These are phyloP conservation scores for Schizopygopsis malacanthus DNA, from an alignment of 2,797 vertebrate species.

Conservation along the genomic window DNA sequence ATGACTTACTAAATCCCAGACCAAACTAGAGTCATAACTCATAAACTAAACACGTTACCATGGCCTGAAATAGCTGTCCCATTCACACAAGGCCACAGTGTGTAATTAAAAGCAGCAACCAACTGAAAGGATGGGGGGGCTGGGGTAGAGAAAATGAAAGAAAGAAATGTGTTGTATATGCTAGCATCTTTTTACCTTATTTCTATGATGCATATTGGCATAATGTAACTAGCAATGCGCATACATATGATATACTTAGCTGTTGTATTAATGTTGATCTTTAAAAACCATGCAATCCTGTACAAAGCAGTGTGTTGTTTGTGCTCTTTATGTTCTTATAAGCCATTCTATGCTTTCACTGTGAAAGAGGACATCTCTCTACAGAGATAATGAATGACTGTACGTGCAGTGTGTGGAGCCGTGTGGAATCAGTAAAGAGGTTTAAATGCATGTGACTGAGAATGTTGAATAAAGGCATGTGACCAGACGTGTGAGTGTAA, in stretches of 20 bases:
- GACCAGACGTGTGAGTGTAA: conserved; percentile 29
- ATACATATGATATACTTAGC: not conserved
- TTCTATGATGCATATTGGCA: not conserved
- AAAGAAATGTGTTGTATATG: not conserved
- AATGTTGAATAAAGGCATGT: conserved; percentile 41
- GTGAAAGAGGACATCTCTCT: conserved; percentile 19
- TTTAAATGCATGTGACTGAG: conserved; percentile 72
- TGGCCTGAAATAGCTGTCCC: conserved; percentile 15
- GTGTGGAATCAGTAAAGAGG: conserved; percentile 70
- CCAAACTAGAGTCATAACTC: not conserved
- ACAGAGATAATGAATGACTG: conserved; percentile 69
- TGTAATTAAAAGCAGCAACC: not conserved
- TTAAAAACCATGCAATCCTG: not conserved
- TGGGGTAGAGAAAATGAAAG: not conserved
- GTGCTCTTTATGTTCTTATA: too few species aligned
- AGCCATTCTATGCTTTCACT: not conserved
- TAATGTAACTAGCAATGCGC: not conserved
- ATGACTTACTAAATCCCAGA: not conserved
- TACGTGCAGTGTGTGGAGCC: conserved; percentile 62
- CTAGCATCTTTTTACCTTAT: not conserved
- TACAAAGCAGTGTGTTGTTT: not conserved
- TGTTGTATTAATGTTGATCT: not conserved
- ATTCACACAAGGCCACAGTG: conserved; percentile 11
- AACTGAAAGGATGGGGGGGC: not conserved
- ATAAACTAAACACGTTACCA: conserved; percentile 5